Evolutionary conservation across 1,140 invertebrate genomes (phyloP).

Genomic region (Bradysia coprophila): DNA sequence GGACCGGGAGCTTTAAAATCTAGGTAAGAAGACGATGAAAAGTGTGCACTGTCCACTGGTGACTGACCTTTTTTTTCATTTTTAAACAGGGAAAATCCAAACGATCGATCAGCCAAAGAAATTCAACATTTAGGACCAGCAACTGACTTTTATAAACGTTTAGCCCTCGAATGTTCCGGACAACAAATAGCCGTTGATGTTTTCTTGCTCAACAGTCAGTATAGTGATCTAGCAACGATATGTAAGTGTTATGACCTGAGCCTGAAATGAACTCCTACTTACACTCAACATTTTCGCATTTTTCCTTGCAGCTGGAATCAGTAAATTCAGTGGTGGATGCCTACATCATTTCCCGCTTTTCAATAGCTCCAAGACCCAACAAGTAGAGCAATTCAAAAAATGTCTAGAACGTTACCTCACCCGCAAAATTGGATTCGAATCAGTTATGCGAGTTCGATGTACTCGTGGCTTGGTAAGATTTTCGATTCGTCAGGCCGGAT

Average conservation of each 20-base stretch:
- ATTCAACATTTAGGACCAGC: slow-evolving; percentile 75
- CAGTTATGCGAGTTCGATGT: slow-evolving; percentile 93
- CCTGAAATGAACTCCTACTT: background rate
- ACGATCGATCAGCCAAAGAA: slow-evolving; percentile 60
- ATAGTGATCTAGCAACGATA: slow-evolving; percentile 84
- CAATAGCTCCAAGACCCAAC: slow-evolving; percentile 47
- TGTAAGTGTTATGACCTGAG: slow-evolving; percentile 40
- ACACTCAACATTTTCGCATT: too few relatives aligned
- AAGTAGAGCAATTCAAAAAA: slow-evolving; percentile 55
- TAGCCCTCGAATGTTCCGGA: slow-evolving; percentile 88
- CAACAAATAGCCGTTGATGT: slow-evolving; percentile 94
- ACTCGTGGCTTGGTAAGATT: slow-evolving; percentile 84
- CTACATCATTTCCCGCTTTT: slow-evolving; percentile 87
- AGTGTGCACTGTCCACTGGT: background rate
- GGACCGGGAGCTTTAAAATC: slow-evolving; percentile 74
- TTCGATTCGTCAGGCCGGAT: too few relatives aligned
- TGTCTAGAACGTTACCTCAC: slow-evolving; percentile 80
- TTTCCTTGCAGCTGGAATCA: slow-evolving; percentile 54
- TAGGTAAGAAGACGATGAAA: slow-evolving; percentile 24
- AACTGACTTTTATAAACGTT: slow-evolving; percentile 95
- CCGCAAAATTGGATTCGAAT: slow-evolving; percentile 96
- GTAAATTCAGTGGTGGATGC: slow-evolving; percentile 88
- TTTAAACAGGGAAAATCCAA: slow-evolving; percentile 59
- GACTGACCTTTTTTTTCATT: slow-evolving; percentile 1
- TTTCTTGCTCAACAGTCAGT: slow-evolving; percentile 85